These are phyloP conservation scores for Stichodactyla mertensii DNA, from an alignment of 64 coral and sea anemone species.

Conservation along the genomic window DNA sequence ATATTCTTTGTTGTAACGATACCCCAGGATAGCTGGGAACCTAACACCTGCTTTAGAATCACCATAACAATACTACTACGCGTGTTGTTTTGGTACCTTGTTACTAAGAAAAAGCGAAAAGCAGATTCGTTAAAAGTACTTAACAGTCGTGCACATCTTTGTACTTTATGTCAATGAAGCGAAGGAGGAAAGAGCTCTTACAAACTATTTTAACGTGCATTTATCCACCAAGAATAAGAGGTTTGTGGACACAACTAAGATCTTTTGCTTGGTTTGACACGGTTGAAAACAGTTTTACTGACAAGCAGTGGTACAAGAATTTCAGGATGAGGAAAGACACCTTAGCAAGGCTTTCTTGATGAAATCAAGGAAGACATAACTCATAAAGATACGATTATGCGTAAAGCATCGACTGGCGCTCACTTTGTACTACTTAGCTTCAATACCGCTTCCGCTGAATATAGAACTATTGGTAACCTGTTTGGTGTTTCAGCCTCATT, in stretches of 20 bases:
- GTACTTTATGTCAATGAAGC: not conserved
- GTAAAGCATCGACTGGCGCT: conserved; percentile 1
- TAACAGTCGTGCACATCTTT: not conserved
- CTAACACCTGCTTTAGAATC: too few relatives aligned
- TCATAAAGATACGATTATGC: not conserved
- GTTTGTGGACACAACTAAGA: not conserved
- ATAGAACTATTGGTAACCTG: conserved; percentile 25
- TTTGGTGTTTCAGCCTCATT: conserved; percentile 30
- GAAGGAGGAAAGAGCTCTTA: not conserved
- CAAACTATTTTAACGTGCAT: not conserved
- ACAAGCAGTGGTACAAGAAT: not conserved
- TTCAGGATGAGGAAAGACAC: not conserved
- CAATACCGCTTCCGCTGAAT: conserved; percentile 25
- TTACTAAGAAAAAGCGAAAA: not conserved
- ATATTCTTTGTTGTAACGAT: too few relatives aligned
- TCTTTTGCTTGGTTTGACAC: not conserved
- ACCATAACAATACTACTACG: too few relatives aligned
- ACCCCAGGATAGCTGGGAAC: too few relatives aligned
- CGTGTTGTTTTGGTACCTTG: not conserved
- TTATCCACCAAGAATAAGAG: not conserved
- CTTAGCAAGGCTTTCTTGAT: conserved; percentile 4
- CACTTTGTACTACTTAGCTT: conserved; percentile 5
- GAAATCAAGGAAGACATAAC: conserved; percentile 2
- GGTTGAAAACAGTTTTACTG: conserved; percentile 1
- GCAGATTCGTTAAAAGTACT: not conserved